Evolutionary conservation across 2,888 invertebrate genomes (phyloP).

Genomic region (Liodrosophila aerea): DNA sequence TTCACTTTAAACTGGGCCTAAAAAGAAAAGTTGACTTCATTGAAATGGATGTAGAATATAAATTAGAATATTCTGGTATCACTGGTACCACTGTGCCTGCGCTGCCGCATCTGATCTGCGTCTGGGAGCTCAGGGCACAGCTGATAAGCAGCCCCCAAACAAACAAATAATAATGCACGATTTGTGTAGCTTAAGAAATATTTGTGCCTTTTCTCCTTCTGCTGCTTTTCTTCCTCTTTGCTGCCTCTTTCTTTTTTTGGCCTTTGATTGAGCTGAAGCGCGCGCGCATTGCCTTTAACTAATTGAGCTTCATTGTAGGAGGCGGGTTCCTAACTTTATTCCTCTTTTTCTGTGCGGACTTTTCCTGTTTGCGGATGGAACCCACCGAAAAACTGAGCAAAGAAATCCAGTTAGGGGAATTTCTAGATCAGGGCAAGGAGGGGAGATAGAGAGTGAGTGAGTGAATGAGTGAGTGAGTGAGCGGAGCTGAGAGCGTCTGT

Average conservation of each 20-base stretch:
- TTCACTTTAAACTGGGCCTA: too few relatives aligned
- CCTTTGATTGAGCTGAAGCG: conserved; percentile 65
- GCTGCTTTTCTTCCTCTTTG: too few relatives aligned
- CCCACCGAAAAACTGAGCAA: conserved; percentile 1
- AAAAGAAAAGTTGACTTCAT: too few relatives aligned
- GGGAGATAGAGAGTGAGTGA: conserved; percentile 4
- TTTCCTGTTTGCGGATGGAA: conserved; percentile 41
- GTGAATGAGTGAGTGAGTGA: too few relatives aligned
- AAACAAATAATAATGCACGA: conserved; percentile 76
- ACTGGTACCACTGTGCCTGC: conserved; percentile 26
- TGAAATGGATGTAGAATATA: too few relatives aligned
- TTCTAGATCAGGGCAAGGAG: neutral
- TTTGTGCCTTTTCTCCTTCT: too few relatives aligned
- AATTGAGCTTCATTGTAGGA: conserved; percentile 69
- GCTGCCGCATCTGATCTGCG: conserved; percentile 51
- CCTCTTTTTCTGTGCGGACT: conserved; percentile 30
- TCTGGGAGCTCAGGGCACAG: conserved; percentile 33
- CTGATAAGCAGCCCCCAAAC: conserved; percentile 75
- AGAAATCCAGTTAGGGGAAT: too few relatives aligned
- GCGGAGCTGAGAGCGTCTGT: conserved; percentile 26
- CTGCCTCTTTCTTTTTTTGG: conserved; percentile 17
- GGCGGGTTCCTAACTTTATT: conserved; percentile 43
- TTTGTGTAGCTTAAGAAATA: conserved; percentile 43
- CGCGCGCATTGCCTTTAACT: conserved; percentile 64
- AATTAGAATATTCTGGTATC: too few relatives aligned